phyloP scores from a whole-genome alignment of 2,113 vertebrate genomes.

The Lamprologus callipterus region DNA sequence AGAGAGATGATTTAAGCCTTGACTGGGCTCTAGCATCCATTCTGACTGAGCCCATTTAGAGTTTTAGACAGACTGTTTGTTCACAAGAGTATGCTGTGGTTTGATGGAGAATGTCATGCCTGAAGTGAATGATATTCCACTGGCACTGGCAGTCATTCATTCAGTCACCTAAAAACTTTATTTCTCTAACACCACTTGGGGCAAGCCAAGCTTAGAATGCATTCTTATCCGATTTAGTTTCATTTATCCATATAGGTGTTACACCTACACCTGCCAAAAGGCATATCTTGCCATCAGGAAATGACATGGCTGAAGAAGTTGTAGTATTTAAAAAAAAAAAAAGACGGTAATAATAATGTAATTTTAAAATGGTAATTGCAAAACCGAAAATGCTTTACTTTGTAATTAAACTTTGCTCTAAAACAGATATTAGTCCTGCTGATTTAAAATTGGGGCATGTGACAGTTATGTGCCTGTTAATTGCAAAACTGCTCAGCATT shows the following conservation, averaged over 20 bases:
- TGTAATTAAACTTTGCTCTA: slow-evolving; percentile 76
- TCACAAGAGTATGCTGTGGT: slow-evolving; percentile 54
- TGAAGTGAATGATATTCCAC: slow-evolving; percentile 48
- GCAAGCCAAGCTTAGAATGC: slow-evolving; percentile 6
- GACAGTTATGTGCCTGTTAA: slow-evolving; percentile 75
- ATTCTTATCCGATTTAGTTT: slow-evolving; percentile 30
- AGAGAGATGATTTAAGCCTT: slow-evolving; percentile 71
- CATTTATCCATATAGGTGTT: slow-evolving; percentile 18
- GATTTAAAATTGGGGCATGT: slow-evolving; percentile 74
- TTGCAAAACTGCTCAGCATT: slow-evolving; percentile 76
- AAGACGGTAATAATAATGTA: slow-evolving; percentile 21
- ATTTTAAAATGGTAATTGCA: slow-evolving; percentile 69
- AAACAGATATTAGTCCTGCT: slow-evolving; percentile 71
- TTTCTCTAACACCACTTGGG: slow-evolving; percentile 37
- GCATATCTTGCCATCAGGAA: neutral
- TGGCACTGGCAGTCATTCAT: slow-evolving; percentile 33
- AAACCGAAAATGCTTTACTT: slow-evolving; percentile 67
- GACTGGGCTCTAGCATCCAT: slow-evolving; percentile 62
- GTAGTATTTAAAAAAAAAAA: neutral
- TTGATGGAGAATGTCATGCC: slow-evolving; percentile 62
- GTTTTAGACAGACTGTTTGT: slow-evolving; percentile 66
- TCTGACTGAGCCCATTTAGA: slow-evolving; percentile 66
- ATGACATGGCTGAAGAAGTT: neutral
- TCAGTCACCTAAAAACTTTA: slow-evolving; percentile 48
- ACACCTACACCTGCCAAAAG: slow-evolving; percentile 5